Conservation (phyloP, 2,797 vertebrate genomes). For the Taeniopygia guttata region DNA sequence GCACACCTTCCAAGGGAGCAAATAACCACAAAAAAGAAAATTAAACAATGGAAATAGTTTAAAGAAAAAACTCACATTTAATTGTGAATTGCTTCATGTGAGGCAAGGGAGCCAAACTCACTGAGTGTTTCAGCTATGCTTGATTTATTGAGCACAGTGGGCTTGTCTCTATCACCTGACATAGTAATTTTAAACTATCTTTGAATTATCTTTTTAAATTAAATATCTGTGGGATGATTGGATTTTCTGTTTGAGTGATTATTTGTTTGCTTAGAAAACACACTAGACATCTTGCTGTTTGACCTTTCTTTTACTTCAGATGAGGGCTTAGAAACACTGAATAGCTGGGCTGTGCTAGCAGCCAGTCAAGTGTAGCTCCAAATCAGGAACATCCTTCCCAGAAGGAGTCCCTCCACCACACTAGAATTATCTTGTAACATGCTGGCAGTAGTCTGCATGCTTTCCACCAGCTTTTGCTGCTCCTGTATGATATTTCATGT, state of each 20-base stretch:
- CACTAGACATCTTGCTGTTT: neutral
- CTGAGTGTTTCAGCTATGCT: constrained; percentile 22
- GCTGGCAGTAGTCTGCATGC: neutral
- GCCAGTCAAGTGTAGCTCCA: neutral
- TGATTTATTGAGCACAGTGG: constrained; percentile 59
- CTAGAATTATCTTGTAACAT: neutral
- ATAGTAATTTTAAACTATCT: constrained; percentile 59
- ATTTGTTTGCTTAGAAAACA: constrained; percentile 54
- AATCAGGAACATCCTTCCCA: neutral
- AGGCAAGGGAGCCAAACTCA: constrained; percentile 51
- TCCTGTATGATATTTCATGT: neutral
- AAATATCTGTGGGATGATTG: constrained; percentile 36
- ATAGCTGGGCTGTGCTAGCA: neutral
- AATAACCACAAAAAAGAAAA: constrained; percentile 63
- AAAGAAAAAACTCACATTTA: constrained; percentile 55
- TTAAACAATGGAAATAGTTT: constrained; percentile 50
- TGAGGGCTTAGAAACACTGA: neutral
- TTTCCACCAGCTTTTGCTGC: neutral
- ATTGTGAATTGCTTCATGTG: constrained; percentile 54
- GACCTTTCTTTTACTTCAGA: constrained; percentile 6
- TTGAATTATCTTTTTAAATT: constrained; percentile 64
- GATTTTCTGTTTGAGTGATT: constrained; percentile 32
- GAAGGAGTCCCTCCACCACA: neutral
- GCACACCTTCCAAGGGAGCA: constrained; percentile 53
- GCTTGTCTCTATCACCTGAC: constrained; percentile 56